These are phyloP conservation scores for Muscicapa striata DNA, from an alignment of 2,797 vertebrate species.

Conservation along the genomic window DNA sequence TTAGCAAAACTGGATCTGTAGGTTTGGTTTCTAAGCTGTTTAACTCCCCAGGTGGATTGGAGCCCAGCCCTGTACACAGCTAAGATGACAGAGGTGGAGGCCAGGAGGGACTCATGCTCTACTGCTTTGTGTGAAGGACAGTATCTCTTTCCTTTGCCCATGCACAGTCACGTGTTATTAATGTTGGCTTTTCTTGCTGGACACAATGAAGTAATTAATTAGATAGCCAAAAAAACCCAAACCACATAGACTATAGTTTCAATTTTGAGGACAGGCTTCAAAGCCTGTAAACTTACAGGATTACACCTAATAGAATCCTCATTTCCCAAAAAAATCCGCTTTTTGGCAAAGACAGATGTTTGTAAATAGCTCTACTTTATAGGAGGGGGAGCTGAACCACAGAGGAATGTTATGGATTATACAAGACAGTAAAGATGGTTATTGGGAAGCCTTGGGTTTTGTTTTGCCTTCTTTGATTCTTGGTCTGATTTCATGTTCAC, in stretches of 20 bases:
- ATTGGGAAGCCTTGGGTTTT: neutral
- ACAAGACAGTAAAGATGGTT: neutral
- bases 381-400: neutral
- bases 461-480: neutral
- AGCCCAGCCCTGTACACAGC: neutral
- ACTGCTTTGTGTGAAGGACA: neutral
- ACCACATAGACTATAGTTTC: neutral
- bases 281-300: neutral
- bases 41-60: neutral
- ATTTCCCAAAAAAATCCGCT: neutral
- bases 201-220: neutral
- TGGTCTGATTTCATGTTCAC: neutral
- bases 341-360: neutral
- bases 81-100: rapidly evolving
- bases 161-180: neutral
- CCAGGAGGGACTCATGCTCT: neutral
- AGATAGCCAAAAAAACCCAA: rapidly evolving
- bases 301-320: neutral
- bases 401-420: neutral
- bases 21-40: neutral
- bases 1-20: neutral
- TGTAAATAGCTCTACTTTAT: neutral
- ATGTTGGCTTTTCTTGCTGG: rapidly evolving
- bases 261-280: neutral
- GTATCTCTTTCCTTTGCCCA: neutral